Conservation (phyloP, 2,888 invertebrate genomes). For the Philonicus albiceps region DNA sequence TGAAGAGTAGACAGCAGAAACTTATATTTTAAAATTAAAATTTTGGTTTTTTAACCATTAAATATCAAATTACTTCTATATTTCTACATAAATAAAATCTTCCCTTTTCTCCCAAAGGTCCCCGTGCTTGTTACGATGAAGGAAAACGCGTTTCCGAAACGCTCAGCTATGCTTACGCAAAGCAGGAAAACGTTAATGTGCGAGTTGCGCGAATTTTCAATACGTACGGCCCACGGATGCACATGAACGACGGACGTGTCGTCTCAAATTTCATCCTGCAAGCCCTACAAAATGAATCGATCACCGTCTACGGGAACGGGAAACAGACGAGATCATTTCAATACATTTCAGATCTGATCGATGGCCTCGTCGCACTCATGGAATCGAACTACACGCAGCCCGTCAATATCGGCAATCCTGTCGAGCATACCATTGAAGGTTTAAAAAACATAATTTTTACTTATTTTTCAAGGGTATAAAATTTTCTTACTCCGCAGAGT, state of each 20-base stretch:
- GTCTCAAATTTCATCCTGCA: constrained; percentile 99
- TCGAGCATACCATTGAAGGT: constrained; percentile 95
- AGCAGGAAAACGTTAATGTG: constrained; percentile 95
- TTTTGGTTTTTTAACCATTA: too few relatives aligned
- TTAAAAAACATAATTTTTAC: constrained; percentile 47
- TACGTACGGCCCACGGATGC: constrained; percentile 99
- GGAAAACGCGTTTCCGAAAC: constrained; percentile 99
- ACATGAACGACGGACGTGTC: constrained; percentile 97
- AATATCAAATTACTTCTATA: too few relatives aligned
- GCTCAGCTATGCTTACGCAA: constrained; percentile 92
- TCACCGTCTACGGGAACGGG: constrained; percentile 92
- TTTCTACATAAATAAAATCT: neutral
- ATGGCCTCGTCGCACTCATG: constrained; percentile 93
- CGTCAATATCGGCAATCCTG: constrained; percentile 97
- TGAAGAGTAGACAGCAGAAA: too few relatives aligned
- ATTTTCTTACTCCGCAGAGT: constrained; percentile 68
- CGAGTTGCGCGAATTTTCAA: constrained; percentile 98
- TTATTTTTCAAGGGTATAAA: neutral
- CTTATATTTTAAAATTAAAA: too few relatives aligned
- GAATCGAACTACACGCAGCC: constrained; percentile 91
- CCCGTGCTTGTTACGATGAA: constrained; percentile 98
- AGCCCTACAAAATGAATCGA: constrained; percentile 91
- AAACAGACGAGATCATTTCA: constrained; percentile 96
- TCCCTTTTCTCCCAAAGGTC: constrained; percentile 67
- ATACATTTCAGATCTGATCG: constrained; percentile 96